A percentile compares a stretch with the other conserved stretches of the same genome.
Conservation (phyloP, 2,797 vertebrate genomes). For the Euthynnus affinis region DNA sequence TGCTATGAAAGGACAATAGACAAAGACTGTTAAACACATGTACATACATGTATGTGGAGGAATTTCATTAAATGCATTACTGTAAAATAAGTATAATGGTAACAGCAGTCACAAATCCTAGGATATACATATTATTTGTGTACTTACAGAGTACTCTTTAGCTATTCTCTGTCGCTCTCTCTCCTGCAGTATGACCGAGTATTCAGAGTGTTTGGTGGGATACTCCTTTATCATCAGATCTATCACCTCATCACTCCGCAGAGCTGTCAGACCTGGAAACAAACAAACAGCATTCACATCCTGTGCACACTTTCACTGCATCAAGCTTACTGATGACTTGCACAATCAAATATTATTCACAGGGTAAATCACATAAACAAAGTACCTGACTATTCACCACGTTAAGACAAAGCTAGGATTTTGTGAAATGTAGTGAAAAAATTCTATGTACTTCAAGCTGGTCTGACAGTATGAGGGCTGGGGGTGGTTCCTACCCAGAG, state of each 20-base stretch:
- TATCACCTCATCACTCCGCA: slow-evolving; percentile 98
- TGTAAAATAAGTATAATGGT: background rate
- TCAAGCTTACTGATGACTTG: background rate
- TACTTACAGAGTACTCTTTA: slow-evolving; percentile 96
- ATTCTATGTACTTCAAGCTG: background rate
- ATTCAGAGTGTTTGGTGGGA: slow-evolving; percentile 95
- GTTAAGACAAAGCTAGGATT: background rate
- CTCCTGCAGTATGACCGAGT: slow-evolving; percentile 98
- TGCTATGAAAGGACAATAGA: slow-evolving; percentile 84
- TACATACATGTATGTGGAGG: background rate
- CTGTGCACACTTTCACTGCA: background rate
- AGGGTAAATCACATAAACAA: background rate
- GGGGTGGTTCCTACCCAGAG: slow-evolving; percentile 89
- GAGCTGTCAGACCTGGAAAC: slow-evolving; percentile 92
- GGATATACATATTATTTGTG: background rate
- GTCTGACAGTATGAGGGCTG: background rate
- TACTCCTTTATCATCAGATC: slow-evolving; percentile 99
- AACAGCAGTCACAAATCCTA: background rate
- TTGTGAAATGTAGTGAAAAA: background rate
- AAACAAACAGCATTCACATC: slow-evolving; percentile 9
- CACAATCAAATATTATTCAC: background rate
- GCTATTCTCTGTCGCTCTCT: slow-evolving; percentile 96
- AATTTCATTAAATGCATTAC: background rate
- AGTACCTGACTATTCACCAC: background rate
- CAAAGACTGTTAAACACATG: background rate